Conservation (phyloP, 2,888 invertebrate genomes). For the Ormyrus rosae region DNA sequence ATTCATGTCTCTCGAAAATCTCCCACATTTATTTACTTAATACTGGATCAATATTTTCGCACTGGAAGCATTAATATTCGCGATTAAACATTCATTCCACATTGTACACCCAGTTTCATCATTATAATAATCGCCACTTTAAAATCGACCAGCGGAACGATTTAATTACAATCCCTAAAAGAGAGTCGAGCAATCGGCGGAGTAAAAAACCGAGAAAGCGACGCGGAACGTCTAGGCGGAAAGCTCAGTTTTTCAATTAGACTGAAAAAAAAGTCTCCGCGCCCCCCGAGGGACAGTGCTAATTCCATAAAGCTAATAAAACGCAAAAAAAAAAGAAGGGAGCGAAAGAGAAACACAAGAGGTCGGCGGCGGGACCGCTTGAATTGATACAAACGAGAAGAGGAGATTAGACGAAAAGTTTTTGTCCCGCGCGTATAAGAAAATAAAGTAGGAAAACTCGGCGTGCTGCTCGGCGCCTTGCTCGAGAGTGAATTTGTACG, state of each 20-base stretch:
- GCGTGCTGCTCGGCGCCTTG: neutral
- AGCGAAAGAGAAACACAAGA: neutral
- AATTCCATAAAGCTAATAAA: slow-evolving; percentile 20
- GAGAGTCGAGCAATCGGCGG: too few relatives aligned
- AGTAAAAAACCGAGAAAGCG: too few relatives aligned
- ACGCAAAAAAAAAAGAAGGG: neutral
- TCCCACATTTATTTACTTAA: too few relatives aligned
- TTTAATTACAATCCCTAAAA: neutral
- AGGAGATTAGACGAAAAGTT: slow-evolving; percentile 47
- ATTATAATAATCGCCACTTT: too few relatives aligned
- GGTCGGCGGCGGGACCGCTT: neutral
- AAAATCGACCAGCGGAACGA: neutral
- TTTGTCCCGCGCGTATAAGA: slow-evolving; percentile 39
- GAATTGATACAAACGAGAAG: slow-evolving; percentile 53
- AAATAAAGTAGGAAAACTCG: slow-evolving; percentile 40
- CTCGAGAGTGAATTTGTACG: slow-evolving; percentile 46
- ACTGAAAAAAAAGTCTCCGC: neutral
- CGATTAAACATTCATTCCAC: too few relatives aligned
- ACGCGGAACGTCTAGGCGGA: too few relatives aligned
- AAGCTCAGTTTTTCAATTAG: too few relatives aligned
- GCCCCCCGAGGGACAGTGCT: neutral
- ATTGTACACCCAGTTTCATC: too few relatives aligned
- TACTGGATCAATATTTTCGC: too few relatives aligned
- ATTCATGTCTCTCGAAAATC: too few relatives aligned
- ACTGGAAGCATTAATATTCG: too few relatives aligned